Evolutionary conservation across 2,113 vertebrate species (phyloP).

Genomic region (Galemys pyrenaicus): DNA sequence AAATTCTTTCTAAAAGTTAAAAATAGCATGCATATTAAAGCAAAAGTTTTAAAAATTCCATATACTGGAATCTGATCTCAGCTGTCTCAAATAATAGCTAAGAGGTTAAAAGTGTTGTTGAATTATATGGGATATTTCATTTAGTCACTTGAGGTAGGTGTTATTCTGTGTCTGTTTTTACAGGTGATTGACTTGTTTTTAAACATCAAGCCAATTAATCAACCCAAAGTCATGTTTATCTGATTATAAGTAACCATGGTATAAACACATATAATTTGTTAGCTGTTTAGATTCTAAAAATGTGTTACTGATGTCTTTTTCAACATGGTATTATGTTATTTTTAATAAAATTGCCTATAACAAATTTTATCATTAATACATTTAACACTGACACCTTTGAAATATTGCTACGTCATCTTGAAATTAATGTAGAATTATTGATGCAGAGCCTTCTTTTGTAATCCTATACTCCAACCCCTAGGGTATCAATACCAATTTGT

Average conservation of each 20-base stretch:
- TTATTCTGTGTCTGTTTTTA: background rate
- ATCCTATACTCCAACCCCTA: background rate
- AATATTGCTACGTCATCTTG: background rate
- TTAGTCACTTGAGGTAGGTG: background rate
- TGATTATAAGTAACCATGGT: background rate
- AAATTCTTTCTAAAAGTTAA: conserved; percentile 6
- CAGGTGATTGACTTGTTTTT: background rate
- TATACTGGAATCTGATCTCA: background rate
- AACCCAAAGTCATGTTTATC: background rate
- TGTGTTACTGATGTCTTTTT: background rate
- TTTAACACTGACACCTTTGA: background rate
- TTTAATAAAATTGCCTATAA: background rate
- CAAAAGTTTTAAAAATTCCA: background rate
- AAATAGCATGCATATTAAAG: background rate
- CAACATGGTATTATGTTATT: background rate
- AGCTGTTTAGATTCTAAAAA: conserved; percentile 23
- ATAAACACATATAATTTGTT: background rate
- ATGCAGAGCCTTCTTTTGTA: background rate
- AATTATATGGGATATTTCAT: conserved; percentile 18
- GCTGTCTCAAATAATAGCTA: background rate
- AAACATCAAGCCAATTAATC: background rate
- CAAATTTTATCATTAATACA: background rate
- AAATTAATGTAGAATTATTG: background rate
- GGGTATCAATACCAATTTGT: background rate
- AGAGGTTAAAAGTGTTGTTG: background rate